Evolutionary conservation across 2,797 vertebrate genomes (phyloP).

Genomic region (Gastrophryne carolinensis): DNA sequence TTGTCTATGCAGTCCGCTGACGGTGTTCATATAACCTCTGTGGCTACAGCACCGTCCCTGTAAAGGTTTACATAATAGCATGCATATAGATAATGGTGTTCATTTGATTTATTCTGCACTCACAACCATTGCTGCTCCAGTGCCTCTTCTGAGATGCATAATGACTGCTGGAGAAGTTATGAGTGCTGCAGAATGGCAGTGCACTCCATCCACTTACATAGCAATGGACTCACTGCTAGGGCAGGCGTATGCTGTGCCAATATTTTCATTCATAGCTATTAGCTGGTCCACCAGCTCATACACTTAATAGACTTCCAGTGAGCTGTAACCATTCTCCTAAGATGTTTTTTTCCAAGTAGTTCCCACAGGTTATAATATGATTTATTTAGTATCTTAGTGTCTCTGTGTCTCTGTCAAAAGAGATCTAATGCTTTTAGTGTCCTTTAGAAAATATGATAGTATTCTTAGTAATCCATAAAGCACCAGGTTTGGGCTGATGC

Average conservation of each 20-base stretch:
- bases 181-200: constrained; percentile 32
- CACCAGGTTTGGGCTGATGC: constrained; percentile 20
- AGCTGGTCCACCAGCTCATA: constrained; percentile 41
- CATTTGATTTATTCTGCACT: constrained; percentile 49
- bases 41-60: background rate
- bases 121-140: constrained; percentile 40
- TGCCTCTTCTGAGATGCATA: constrained; percentile 44
- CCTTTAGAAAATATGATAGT: constrained; percentile 48
- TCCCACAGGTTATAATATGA: constrained; percentile 52
- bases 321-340: constrained; percentile 51
- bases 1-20: constrained; percentile 13
- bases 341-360: constrained; percentile 48
- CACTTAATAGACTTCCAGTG: constrained; percentile 51
- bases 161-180: constrained; percentile 42
- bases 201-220: constrained; percentile 39
- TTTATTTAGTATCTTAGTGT: constrained; percentile 46
- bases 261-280: constrained; percentile 52
- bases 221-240: constrained; percentile 23
- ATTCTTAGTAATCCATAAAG: constrained; percentile 48
- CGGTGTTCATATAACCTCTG: background rate
- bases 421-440: constrained; percentile 52
- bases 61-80: constrained; percentile 35
- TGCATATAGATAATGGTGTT: constrained; percentile 42
- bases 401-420: constrained; percentile 41
- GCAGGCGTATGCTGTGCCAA: constrained; percentile 42